Evolutionary conservation across 2,888 invertebrate genomes (phyloP), one percentile per base, ranked within the genome.

Genomic region (Drosophila emarginata): DNA sequence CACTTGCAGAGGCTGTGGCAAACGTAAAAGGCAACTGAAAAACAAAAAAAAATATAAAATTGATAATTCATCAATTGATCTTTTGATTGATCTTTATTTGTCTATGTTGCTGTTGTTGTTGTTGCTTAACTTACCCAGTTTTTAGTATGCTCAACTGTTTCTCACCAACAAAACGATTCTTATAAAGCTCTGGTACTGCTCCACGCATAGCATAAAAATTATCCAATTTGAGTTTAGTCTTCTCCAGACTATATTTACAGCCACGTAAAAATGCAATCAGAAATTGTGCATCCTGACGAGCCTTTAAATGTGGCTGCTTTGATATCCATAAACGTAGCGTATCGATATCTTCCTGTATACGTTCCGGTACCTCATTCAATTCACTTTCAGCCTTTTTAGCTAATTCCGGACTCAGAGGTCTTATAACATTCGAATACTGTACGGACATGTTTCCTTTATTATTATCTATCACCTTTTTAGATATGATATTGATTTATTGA

Each of bases 151-250:
- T 88, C 21, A 90, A 62, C 28, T 87, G 82, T 64, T 86, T 90
- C 45, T 90, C 89, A 54, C 89, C 82, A 4, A 91, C 90, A 51
- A 87, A 81, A 11, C 92, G 88, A 77, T 91, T 78, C 70, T 88
- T 91, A 79, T 93, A 94, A 63, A 94, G 92, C 83, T 95, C 95
- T 0, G 95, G 94, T 0, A 94, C 91, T 36, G 93, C 91, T 2
- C 93, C 92, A 72, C 93, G 93, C 82, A 91, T 85, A 0, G 94
- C 93, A 83, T 94, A 94, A 86, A 93, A 94, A 91, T 92, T 93
- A 73, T 94, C 94, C 23, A 94, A 72, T 81, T 94, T 94, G 52
- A 93, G 91, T 88, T 94, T 94, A 5, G 93, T 92, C 73, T 92
- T 91, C 81, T 94, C 93, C 77, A 94, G 83, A 71, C 93, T 93